Evolutionary conservation across 2,888 invertebrate species (phyloP), one percentile per base, ranked within the genome.

Genomic region (Drosophila phalerata): DNA sequence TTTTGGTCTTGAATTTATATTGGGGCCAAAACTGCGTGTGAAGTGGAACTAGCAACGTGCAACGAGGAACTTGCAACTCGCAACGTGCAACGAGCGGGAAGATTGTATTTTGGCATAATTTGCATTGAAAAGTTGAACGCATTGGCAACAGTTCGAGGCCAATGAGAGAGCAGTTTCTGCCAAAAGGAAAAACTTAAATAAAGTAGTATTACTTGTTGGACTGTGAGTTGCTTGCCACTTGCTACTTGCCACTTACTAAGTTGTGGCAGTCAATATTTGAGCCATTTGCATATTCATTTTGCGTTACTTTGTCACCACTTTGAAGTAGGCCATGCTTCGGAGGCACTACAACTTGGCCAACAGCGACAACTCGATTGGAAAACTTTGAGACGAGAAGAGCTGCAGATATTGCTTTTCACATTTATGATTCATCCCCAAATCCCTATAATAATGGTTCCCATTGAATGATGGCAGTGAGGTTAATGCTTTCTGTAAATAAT

Each of bases 241-340:
- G 19, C 42, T 22, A 56, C 47, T 57, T 49, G 62, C 47, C 47
- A 77, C 73, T 76, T 68, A 77, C 73, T 71, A 63, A 45, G 58
- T 19, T 43, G 40, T 25, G 32, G 22, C 66, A 80, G 79, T 75
- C 70, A 67, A 72, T 79, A 66, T 51, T 57, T 60, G 28, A 69
- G 66, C 57, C 61, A 73, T 84, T 83, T 88, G 88, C 84, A 88
- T 88, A 88, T 85, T 85, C 81, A 88, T 85, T 85, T 72, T 69
- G 55, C 69, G 62, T 68, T 76, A 86, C 87, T 88, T 86, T 81
- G 87, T 79, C 79, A 51, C 69, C 69, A 81, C 63, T 85, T 82
- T 61, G 9, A 56, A 70, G 75, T 42, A 34, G 56, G 48, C 55
- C 45, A 56, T 13, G 42, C 32, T 17, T 32, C 17, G 13, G 1